phyloP scores from a whole-genome alignment of 2,888 invertebrate species.

The Tortrix viridana region DNA sequence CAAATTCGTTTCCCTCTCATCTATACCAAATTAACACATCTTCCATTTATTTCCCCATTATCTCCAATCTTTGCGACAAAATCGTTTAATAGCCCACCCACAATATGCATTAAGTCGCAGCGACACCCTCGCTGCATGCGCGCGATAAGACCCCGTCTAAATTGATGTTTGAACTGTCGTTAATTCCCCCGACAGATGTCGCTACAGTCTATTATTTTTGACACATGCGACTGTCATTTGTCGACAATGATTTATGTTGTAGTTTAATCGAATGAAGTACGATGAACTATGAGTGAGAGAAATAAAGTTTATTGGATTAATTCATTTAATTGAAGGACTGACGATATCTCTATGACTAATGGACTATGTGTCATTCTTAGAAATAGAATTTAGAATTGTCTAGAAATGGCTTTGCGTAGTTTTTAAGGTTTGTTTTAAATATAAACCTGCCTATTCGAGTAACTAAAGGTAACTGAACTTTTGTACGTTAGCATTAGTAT shows the following conservation, averaged over 20 bases:
- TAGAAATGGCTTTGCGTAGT: no score
- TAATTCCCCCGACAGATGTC: constrained; percentile 80
- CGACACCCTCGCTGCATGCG: constrained; percentile 62
- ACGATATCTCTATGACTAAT: no score
- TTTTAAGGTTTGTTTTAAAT: no score
- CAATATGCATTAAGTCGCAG: constrained; percentile 2
- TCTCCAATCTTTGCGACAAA: constrained; percentile 22
- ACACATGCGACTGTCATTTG: constrained; percentile 77
- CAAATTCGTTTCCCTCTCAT: no score
- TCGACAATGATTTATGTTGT: constrained; percentile 65
- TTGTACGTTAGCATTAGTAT: no score
- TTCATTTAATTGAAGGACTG: not conserved
- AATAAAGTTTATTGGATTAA: constrained; percentile 14
- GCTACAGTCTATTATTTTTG: constrained; percentile 79
- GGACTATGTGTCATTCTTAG: no score
- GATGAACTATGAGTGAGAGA: constrained; percentile 21
- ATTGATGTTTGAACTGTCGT: constrained; percentile 82
- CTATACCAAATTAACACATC: constrained; percentile 11
- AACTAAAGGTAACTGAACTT: no score
- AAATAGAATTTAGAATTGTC: no score
- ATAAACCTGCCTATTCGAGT: no score
- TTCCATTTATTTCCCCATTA: constrained; percentile 19
- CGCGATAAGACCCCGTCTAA: constrained; percentile 73
- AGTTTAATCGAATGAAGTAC: constrained; percentile 56
- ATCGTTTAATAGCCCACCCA: constrained; percentile 10